These are phyloP conservation scores for Sminthurinus aureus DNA, from an alignment of 2,888 invertebrate genomes.

Conservation along the genomic window DNA sequence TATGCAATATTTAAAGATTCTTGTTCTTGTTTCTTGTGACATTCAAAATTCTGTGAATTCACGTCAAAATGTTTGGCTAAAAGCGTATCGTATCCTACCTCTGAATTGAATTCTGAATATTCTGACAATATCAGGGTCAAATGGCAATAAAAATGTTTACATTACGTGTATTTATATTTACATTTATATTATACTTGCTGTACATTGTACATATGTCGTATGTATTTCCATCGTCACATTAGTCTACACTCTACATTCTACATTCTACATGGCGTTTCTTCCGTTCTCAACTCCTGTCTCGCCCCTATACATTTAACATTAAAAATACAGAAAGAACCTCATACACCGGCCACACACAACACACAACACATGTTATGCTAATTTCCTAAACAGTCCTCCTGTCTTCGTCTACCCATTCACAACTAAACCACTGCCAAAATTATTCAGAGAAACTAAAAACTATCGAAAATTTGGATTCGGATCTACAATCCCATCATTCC, in stretches of 20 bases:
- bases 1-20: no score
- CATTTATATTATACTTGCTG: no score
- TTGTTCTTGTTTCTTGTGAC: neutral
- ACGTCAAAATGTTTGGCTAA: neutral
- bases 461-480: neutral
- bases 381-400: neutral
- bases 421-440: neutral
- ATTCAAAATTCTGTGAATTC: neutral
- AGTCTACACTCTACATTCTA: no score
- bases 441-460: neutral
- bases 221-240: no score
- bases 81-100: no score
- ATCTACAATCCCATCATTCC: neutral
- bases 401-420: neutral
- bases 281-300: no score
- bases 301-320: no score
- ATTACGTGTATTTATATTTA: neutral
- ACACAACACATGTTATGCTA: neutral
- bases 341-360: neutral
- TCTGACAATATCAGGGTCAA: neutral
- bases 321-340: neutral
- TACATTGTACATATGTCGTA: no score
- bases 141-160: neutral
- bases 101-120: no score
- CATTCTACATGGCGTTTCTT: no score